Base-by-base conservation (phyloP, 2,888 invertebrate species). In the Chymomyza amoena region DNA sequence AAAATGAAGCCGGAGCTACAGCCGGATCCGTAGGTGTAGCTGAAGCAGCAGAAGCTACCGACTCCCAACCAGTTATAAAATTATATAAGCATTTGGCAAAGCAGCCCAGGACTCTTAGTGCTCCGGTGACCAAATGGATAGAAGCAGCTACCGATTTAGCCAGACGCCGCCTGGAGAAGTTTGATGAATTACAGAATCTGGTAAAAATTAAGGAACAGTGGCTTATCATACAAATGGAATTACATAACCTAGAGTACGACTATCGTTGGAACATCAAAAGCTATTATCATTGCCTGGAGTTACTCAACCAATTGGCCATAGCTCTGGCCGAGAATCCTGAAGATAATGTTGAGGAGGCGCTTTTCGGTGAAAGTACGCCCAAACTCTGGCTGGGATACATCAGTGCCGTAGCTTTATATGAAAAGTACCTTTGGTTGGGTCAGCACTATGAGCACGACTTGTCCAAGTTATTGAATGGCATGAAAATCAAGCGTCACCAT, bases 361-460 rank as follows among this genome's bases (percentile, higher is more conserved):
- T 98, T 0, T 97, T 96, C 89, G 97, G 96, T 79, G 97, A 97
- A 52, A 98, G 98, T 93, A 97, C 98, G 18, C 93, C 97, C 72
- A 95, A 96, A 84, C 97, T 97, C 92, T 98, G 98, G 98, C 92
- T 97, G 64, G 96, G 96, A 92, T 93, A 96, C 64, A 95, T 97
- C 65, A 96, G 95, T 92, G 96, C 96, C 92, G 94, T 97, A 54
- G 93, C 92, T 63, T 94, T 94, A 83, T 94, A 96, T 88, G 97
- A 97, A 90, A 92, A 93, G 69, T 94, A 95, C 50, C 92, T 97
- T 66, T 90, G 93, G 66, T 93, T 94, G 90, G 95, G 97, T 87
- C 97, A 97, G 6, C 94, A 94, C 70, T 96, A 96, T 91, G 97
- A 97, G 90, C 95, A 94, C 91, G 94, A 97, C 1, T 93, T 98